Evolutionary conservation across 1,140 invertebrate species (phyloP).

Genomic region (Orussus abietinus): DNA sequence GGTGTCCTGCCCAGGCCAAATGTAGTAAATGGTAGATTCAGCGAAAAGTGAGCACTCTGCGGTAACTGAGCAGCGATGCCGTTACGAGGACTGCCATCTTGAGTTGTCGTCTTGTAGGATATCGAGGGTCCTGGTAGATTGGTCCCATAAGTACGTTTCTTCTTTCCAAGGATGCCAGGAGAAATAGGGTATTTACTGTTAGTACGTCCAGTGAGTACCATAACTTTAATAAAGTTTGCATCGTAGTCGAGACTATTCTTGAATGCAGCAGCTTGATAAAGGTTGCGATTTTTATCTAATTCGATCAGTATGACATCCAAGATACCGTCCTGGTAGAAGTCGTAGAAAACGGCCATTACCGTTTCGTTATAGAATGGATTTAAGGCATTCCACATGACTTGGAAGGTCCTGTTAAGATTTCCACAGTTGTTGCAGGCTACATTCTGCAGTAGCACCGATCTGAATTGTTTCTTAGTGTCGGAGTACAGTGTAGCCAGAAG

Average conservation of each 20-base stretch:
- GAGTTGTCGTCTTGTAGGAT: constrained; percentile 79
- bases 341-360: constrained; percentile 85
- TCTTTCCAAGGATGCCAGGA: constrained; percentile 68
- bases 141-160: constrained; percentile 77
- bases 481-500: constrained; percentile 71
- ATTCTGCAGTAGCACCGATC: constrained; percentile 77
- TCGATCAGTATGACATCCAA: constrained; percentile 78
- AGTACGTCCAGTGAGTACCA: constrained; percentile 82
- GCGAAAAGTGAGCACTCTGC: constrained; percentile 86
- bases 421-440: constrained; percentile 61
- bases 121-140: constrained; percentile 87
- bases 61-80: constrained; percentile 83
- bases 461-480: constrained; percentile 52
- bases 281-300: constrained; percentile 52
- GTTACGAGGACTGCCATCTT: constrained; percentile 70
- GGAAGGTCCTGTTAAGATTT: constrained; percentile 69
- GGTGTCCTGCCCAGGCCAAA: constrained; percentile 95
- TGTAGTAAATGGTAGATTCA: constrained; percentile 90
- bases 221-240: constrained; percentile 93
- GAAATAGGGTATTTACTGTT: constrained; percentile 67
- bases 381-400: constrained; percentile 69
- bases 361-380: constrained; percentile 67
- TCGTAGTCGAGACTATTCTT: constrained; percentile 89
- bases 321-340: constrained; percentile 80
- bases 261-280: constrained; percentile 67